Conservation (phyloP, 1,140 invertebrate species). For the Macrosteles quadrilineatus region DNA sequence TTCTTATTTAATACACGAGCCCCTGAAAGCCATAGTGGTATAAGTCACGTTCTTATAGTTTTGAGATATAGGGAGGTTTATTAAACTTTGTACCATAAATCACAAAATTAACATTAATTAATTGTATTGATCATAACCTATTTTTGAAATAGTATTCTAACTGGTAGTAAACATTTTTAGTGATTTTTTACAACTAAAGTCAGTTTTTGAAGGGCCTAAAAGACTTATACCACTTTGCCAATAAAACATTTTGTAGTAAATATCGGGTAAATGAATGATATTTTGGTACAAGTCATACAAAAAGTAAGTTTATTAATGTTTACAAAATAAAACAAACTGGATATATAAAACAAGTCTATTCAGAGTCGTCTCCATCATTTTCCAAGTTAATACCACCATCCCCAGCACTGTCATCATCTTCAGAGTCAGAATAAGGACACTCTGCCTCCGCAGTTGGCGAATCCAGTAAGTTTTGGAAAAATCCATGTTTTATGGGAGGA, state of each 20-base stretch:
- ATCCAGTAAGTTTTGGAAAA: constrained; percentile 35
- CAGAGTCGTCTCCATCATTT: background rate
- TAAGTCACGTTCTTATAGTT: constrained; percentile 25
- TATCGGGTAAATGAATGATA: constrained; percentile 14
- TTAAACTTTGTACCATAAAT: constrained; percentile 28
- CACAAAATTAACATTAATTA: constrained; percentile 17
- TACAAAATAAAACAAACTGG: no score
- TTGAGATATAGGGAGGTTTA: constrained; percentile 22
- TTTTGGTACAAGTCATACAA: no score
- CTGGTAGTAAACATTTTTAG: background rate
- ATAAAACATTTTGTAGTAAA: constrained; percentile 18
- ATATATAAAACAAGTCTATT: background rate
- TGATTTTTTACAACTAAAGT: no score
- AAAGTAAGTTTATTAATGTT: no score
- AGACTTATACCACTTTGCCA: constrained; percentile 32
- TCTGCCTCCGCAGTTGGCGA: constrained; percentile 14
- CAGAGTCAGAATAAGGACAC: constrained; percentile 24
- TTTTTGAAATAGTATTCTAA: constrained; percentile 8
- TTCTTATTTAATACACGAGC: no score
- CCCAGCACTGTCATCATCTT: constrained; percentile 15
- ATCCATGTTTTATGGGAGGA: constrained; percentile 37
- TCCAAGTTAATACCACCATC: background rate
- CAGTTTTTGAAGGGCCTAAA: constrained; percentile 18
- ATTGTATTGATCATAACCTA: background rate
- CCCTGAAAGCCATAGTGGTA: constrained; percentile 26